Percentiles rank a stretch among this genome's conserved stretches.
Evolutionary conservation across 2,888 invertebrate genomes (phyloP).

Genomic region (Iselma pallidipennis): DNA sequence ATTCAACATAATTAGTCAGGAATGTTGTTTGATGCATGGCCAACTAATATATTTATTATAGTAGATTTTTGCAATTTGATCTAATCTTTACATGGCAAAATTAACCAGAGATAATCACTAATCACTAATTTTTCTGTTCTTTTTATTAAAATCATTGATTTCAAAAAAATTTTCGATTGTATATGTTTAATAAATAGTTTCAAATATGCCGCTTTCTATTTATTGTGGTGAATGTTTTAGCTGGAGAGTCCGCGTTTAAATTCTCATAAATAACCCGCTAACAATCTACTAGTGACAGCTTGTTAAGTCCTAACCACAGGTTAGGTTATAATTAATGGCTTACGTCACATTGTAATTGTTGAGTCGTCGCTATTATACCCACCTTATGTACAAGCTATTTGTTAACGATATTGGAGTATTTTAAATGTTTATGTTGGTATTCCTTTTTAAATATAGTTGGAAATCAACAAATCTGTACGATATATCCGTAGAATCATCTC

Average conservation of each 20-base stretch:
- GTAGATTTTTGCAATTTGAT: neutral
- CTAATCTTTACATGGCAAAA: neutral
- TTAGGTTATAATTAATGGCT: conserved; percentile 60
- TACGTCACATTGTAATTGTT: conserved; percentile 58
- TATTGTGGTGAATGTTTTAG: conserved; percentile 23
- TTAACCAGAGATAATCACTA: neutral
- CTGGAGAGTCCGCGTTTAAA: conserved; percentile 55
- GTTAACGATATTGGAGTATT: conserved; percentile 54
- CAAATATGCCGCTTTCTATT: conserved; percentile 28
- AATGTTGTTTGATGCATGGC: conserved; percentile 24
- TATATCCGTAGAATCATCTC: too few relatives aligned
- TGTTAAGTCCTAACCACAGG: conserved; percentile 61
- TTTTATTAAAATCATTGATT: neutral
- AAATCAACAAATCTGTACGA: neutral
- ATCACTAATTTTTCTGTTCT: neutral
- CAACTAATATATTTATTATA: neutral
- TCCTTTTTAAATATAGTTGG: conserved; percentile 26
- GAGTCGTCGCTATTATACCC: conserved; percentile 57
- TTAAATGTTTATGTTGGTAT: conserved; percentile 49
- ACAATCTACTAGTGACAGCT: conserved; percentile 60
- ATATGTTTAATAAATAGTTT: too few relatives aligned
- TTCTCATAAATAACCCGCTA: conserved; percentile 59
- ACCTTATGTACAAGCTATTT: conserved; percentile 50
- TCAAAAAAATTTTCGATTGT: too few relatives aligned
- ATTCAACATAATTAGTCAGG: conserved; percentile 24